These are phyloP conservation scores for Acanthurus lineatus DNA, from an alignment of 2,797 vertebrate species.

Conservation along the genomic window DNA sequence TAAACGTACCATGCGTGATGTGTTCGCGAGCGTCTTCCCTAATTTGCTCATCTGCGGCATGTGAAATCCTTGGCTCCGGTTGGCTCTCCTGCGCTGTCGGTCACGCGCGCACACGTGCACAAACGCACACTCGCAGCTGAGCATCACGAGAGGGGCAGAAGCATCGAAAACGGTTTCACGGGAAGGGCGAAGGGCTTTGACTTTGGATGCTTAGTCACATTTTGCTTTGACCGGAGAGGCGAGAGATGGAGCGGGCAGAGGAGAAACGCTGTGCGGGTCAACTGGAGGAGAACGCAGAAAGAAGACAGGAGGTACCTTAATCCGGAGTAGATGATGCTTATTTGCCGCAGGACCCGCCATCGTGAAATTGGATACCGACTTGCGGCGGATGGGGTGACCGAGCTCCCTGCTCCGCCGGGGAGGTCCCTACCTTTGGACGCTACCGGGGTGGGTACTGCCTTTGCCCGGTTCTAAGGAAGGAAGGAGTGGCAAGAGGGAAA, in stretches of 20 bases:
- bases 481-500: constrained; percentile 77
- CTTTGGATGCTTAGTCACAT: constrained; percentile 43
- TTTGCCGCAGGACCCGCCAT: constrained; percentile 83
- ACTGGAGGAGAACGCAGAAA: constrained; percentile 12
- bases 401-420: constrained; percentile 82
- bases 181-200: constrained; percentile 39
- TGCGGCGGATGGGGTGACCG: constrained; percentile 88
- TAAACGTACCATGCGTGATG: too few relatives aligned
- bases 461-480: constrained; percentile 72
- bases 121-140: constrained; percentile 36
- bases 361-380: constrained; percentile 80
- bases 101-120: constrained; percentile 67
- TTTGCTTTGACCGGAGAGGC: constrained; percentile 12
- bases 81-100: constrained; percentile 42
- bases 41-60: neutral
- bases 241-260: constrained; percentile 48
- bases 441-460: constrained; percentile 79
- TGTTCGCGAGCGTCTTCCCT: neutral
- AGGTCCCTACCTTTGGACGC: constrained; percentile 82
- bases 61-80: constrained; percentile 24
- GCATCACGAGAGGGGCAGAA: constrained; percentile 26
- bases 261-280: constrained; percentile 43
- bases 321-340: constrained; percentile 72
- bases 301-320: constrained; percentile 18
- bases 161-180: neutral